Percentiles rank a stretch among this genome's conserved stretches.
phyloP scores from a whole-genome alignment of 2,888 invertebrate species.

The Drosophila niveifrons region DNA sequence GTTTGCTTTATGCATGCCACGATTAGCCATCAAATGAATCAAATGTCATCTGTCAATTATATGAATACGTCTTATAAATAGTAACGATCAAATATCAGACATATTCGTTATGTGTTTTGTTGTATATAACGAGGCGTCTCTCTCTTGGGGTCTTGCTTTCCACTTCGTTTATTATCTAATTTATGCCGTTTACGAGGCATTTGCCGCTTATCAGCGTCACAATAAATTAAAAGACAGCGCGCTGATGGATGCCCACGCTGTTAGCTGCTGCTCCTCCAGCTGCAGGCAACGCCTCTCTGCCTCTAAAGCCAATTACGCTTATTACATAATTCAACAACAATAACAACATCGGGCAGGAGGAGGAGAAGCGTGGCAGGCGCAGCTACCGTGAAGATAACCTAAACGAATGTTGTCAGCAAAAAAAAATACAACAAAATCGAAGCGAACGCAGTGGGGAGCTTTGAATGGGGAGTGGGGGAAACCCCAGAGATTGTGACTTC shows the following conservation, averaged over 20 bases:
- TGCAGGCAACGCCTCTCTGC: slow-evolving; percentile 10
- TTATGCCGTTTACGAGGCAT: slow-evolving; percentile 63
- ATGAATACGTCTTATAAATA: not conserved
- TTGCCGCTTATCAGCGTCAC: slow-evolving; percentile 76
- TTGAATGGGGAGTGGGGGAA: not conserved
- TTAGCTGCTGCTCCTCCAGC: not conserved
- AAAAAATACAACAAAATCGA: slow-evolving; percentile 5
- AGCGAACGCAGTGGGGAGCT: not conserved
- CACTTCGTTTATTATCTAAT: slow-evolving; percentile 60
- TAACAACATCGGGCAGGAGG: not conserved
- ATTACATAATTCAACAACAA: slow-evolving; percentile 71
- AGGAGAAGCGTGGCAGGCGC: not conserved
- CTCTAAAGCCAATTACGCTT: slow-evolving; percentile 73
- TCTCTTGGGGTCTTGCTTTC: slow-evolving; percentile 1
- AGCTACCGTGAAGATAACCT: slow-evolving; percentile 46
- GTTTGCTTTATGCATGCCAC: slow-evolving; percentile 9
- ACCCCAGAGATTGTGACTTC: slow-evolving; percentile 6
- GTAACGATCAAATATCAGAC: not conserved
- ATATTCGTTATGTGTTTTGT: not conserved
- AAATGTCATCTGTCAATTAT: slow-evolving; percentile 10
- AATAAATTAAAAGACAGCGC: slow-evolving; percentile 68
- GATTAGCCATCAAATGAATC: slow-evolving; percentile 19
- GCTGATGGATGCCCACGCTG: slow-evolving; percentile 47
- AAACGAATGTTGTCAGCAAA: slow-evolving; percentile 33
- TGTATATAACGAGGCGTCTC: not conserved